These are phyloP conservation scores for Slavum lentiscoides DNA, from an alignment of 2,888 invertebrate genomes.

Conservation along the genomic window DNA sequence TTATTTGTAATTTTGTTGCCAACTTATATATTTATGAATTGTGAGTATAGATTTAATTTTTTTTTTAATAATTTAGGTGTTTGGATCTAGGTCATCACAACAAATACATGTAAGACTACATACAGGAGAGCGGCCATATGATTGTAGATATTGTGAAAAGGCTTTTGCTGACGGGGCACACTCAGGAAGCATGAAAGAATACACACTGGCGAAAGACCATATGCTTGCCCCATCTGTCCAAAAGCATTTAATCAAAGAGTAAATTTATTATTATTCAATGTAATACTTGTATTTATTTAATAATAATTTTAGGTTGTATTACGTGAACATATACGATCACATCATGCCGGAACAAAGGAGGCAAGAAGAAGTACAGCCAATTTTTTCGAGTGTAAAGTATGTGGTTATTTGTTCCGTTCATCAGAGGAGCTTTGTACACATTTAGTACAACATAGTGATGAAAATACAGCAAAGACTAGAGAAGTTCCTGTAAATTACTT, in stretches of 20 bases:
- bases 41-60: too few species aligned
- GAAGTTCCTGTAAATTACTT: constrained; percentile 35
- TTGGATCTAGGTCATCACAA: constrained; percentile 67
- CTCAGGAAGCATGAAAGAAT: constrained; percentile 82
- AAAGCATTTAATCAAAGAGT: constrained; percentile 79
- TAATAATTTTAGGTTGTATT: constrained; percentile 67
- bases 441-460: constrained; percentile 82
- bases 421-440: constrained; percentile 79
- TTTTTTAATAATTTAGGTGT: constrained; percentile 58
- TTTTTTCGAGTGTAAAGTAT: constrained; percentile 76
- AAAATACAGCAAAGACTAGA: constrained; percentile 70
- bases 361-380: constrained; percentile 66
- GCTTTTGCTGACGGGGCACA: constrained; percentile 88
- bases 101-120: constrained; percentile 86
- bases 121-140: constrained; percentile 82
- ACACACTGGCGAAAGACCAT: constrained; percentile 83
- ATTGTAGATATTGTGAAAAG: constrained; percentile 85
- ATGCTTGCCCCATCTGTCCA: constrained; percentile 83
- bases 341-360: constrained; percentile 83
- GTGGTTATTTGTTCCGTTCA: constrained; percentile 70
- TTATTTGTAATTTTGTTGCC: too few species aligned
- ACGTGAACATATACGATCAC: constrained; percentile 81
- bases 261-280: constrained; percentile 20
- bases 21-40: too few species aligned
- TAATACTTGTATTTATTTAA: neutral